Conservation (phyloP, 2,113 vertebrate genomes). For the Gopherus evgoodei region DNA sequence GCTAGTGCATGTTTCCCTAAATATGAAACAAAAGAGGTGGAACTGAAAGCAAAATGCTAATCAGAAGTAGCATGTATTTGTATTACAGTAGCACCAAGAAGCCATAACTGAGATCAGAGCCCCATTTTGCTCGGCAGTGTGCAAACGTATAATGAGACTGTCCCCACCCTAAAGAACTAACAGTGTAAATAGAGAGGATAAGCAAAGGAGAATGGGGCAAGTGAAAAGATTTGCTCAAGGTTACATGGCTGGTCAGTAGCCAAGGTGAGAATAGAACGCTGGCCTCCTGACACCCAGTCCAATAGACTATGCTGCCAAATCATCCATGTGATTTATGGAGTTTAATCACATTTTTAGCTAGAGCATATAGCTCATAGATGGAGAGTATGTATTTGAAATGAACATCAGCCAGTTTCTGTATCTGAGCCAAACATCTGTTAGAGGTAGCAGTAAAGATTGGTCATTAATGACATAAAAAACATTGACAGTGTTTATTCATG, state of each 20-base stretch:
- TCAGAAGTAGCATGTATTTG: constrained; percentile 5
- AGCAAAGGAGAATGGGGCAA: constrained; percentile 48
- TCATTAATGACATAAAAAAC: background rate
- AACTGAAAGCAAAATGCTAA: background rate
- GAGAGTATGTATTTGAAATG: background rate
- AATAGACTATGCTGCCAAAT: background rate
- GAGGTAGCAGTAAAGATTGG: background rate
- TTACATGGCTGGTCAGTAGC: background rate
- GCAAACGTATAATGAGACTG: background rate
- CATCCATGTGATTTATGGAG: background rate
- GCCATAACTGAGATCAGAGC: background rate
- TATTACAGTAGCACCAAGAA: constrained; percentile 16
- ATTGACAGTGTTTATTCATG: background rate
- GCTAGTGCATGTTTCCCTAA: background rate
- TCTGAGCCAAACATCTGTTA: background rate
- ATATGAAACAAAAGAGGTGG: background rate
- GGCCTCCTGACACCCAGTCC: background rate
- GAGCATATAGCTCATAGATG: background rate
- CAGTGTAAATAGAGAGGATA: background rate
- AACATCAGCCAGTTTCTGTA: background rate
- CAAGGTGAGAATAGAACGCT: background rate
- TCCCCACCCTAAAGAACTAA: background rate
- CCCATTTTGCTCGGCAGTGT: background rate
- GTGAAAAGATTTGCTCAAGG: constrained; percentile 36
- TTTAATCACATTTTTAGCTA: constrained; percentile 14